Evolutionary conservation across 2,888 invertebrate genomes (phyloP).

Genomic region (Oegoconia quadripuncta): DNA sequence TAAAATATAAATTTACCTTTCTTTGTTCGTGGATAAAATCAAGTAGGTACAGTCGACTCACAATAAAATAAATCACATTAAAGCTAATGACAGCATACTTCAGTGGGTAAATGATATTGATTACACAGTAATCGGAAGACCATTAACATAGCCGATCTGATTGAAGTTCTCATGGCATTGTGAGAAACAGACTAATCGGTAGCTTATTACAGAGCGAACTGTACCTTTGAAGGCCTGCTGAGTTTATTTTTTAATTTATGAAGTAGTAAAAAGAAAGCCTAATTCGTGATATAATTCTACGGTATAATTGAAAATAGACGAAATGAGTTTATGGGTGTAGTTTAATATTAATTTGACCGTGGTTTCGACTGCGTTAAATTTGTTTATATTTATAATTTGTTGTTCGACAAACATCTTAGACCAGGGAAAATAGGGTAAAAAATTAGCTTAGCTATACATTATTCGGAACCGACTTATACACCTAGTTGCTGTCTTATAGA

Average conservation of each 20-base stretch:
- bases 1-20: no score
- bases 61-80: conserved; percentile 28
- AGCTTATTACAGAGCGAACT: conserved; percentile 20
- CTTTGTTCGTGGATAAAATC: no score
- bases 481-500: no score
- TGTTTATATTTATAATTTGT: no score
- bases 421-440: no score
- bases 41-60: conserved; percentile 17
- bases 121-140: conserved; percentile 34
- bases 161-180: conserved; percentile 50
- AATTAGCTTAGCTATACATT: no score
- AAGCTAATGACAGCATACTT: conserved; percentile 36
- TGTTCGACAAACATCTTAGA: no score
- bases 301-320: no score
- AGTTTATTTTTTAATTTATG: conserved; percentile 3
- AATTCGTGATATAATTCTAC: conserved; percentile 2
- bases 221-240: conserved; percentile 5
- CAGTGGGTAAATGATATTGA: conserved; percentile 44
- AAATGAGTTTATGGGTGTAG: no score
- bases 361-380: no score
- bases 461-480: no score
- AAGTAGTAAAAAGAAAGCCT: neutral
- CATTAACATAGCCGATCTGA: conserved; percentile 49
- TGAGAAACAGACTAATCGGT: conserved; percentile 36
- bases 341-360: no score